Base-by-base conservation (phyloP, 1,140 invertebrate genomes). In the Cherax destructor region DNA sequence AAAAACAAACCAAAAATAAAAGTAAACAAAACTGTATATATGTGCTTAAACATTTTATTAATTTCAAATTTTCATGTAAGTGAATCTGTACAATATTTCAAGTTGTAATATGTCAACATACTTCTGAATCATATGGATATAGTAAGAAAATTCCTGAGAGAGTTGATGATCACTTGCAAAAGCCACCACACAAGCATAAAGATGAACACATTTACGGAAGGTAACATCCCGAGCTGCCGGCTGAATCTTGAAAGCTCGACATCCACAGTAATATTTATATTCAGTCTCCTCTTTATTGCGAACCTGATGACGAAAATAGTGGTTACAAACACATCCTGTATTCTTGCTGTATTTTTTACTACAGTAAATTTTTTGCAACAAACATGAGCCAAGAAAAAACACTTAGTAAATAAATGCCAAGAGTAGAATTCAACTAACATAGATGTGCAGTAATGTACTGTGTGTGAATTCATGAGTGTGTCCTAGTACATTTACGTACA, bases 171-270 rank as follows among this genome's bases (percentile, higher is more conserved):
- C 96, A 94, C 97, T 97, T n/a, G 96, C 96, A 95, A 98, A 97
- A 78, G 97, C 97, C 95, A 96, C 96, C 52, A 97, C 95, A 94
- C 97, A 97, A n/a, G 97, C 96, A 94, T 97, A 97, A 94, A 95
- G 95, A 93, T 96, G 95, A 80, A 95, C 94, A 94, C 95, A 95
- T 86, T 94, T 93, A 80, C 94, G 94, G 81, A 88, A 92, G 49
- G 91, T 76, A 24, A 91, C 88, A 41, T 92, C 91, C 50, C 81
- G 65, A 4, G 85, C 81, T 4, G 86, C 85, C 6, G 91, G 91
- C 59, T 92, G 91, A 76, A 92, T 93, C 88, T 93, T 87, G 91
- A 92, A 91, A 61, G 87, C 79, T 56, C 91, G 81, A 69, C 93
- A 93, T 1, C 91, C 92, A 91, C 94, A 94, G 80, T 93, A 86